Percentiles rank a stretch among this genome's conserved stretches.
Conservation (phyloP, 1,140 invertebrate species). For the Dinoponera quadriceps region DNA sequence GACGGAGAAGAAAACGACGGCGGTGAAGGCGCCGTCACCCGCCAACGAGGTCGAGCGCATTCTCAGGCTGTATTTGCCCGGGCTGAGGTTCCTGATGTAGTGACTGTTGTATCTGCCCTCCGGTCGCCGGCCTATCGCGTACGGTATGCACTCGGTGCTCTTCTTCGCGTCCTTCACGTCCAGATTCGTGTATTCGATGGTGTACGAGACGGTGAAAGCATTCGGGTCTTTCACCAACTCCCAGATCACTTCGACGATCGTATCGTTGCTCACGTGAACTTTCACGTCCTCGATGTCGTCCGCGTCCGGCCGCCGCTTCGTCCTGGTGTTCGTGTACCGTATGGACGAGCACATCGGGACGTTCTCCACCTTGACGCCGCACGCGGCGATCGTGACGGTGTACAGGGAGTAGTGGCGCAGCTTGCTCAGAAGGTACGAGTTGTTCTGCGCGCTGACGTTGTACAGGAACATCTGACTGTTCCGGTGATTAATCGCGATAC, state of each 20-base stretch:
- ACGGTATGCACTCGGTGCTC: slow-evolving; percentile 71
- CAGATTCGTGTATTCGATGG: slow-evolving; percentile 85
- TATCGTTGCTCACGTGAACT: slow-evolving; percentile 71
- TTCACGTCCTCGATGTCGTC: slow-evolving; percentile 81
- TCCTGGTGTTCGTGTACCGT: slow-evolving; percentile 79
- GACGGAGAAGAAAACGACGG: slow-evolving; percentile 70
- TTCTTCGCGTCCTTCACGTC: slow-evolving; percentile 78
- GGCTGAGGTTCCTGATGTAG: slow-evolving; percentile 81
- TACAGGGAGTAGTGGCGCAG: slow-evolving; percentile 85
- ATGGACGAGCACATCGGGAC: slow-evolving; percentile 75
- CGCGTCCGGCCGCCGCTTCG: slow-evolving; percentile 73
- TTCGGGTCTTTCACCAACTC: slow-evolving; percentile 87
- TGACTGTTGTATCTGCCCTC: slow-evolving; percentile 45
- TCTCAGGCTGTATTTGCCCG: slow-evolving; percentile 88
- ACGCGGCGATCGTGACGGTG: slow-evolving; percentile 85
- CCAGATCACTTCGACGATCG: slow-evolving; percentile 86
- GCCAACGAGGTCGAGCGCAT: slow-evolving; percentile 89
- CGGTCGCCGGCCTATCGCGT: neutral
- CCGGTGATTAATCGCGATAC: neutral
- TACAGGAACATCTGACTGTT: slow-evolving; percentile 62
- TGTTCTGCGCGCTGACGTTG: slow-evolving; percentile 73
- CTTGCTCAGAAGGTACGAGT: slow-evolving; percentile 75
- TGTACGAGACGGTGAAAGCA: slow-evolving; percentile 88
- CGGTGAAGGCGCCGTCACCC: slow-evolving; percentile 86
- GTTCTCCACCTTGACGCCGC: slow-evolving; percentile 77